A percentile compares a stretch with the other conserved stretches of the same genome.
phyloP scores from a whole-genome alignment of 2,113 vertebrate genomes.

The Drymodes brunneopygia region DNA sequence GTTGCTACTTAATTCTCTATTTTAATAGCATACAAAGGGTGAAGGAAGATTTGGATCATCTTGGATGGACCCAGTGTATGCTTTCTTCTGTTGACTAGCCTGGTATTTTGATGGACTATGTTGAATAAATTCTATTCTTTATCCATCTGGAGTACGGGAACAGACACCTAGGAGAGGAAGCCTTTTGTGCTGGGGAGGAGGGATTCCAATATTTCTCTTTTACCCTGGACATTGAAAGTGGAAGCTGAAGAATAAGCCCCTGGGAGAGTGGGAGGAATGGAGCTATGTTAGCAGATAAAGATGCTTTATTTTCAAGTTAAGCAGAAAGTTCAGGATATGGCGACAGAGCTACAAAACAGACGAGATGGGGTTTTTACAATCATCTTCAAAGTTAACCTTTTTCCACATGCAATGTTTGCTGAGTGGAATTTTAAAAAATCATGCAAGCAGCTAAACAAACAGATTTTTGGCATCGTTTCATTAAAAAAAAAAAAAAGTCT shows the following conservation, averaged over 20 bases:
- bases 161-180: neutral
- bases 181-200: neutral
- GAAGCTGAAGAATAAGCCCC: neutral
- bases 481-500: neutral
- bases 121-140: neutral
- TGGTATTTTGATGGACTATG: neutral
- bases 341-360: neutral
- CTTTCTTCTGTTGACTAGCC: neutral
- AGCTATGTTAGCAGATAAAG: neutral
- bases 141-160: neutral
- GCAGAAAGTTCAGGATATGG: neutral
- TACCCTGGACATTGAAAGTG: neutral
- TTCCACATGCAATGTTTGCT: neutral
- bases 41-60: neutral
- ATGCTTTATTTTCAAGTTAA: neutral
- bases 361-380: neutral
- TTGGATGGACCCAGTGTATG: neutral
- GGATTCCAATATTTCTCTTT: neutral
- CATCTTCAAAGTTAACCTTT: neutral
- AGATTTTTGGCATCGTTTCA: neutral
- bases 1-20: neutral
- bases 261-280: neutral
- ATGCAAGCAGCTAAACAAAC: slow-evolving; percentile 17
- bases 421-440: neutral
- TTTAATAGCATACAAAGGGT: neutral